Conservation (phyloP, 2,797 vertebrate species). For the Crypturellus tataupa region DNA sequence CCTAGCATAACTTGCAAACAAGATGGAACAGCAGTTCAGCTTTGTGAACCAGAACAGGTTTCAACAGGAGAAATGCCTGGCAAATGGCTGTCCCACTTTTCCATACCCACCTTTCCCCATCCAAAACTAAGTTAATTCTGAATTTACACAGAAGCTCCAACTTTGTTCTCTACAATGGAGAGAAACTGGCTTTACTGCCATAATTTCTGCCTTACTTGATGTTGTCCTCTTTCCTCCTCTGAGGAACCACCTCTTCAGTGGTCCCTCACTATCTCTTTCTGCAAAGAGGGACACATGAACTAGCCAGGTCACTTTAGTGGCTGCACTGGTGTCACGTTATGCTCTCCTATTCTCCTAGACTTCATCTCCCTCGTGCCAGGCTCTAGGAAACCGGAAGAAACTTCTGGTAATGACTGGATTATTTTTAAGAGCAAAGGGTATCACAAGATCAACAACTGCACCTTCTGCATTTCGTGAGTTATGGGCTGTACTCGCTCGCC, state of each 20-base stretch:
- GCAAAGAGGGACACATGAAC: neutral
- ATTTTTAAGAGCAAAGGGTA: slow-evolving; percentile 55
- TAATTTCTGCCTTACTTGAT: neutral
- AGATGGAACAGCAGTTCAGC: neutral
- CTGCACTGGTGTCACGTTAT: neutral
- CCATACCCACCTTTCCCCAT: neutral
- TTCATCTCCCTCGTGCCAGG: slow-evolving; percentile 28
- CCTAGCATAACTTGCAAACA: neutral
- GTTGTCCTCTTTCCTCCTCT: neutral
- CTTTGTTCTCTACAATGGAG: neutral
- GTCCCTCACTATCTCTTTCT: neutral
- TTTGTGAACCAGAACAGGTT: neutral
- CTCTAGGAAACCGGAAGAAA: slow-evolving; percentile 26
- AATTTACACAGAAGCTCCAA: neutral
- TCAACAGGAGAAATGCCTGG: neutral
- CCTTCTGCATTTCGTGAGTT: slow-evolving; percentile 58
- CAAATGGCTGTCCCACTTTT: neutral
- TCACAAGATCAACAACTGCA: slow-evolving; percentile 66
- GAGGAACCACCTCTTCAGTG: slow-evolving; percentile 11
- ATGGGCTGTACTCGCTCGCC: slow-evolving; percentile 44
- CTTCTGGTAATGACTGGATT: slow-evolving; percentile 46
- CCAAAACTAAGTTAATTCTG: neutral
- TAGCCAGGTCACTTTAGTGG: neutral
- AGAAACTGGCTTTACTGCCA: neutral
- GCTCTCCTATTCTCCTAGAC: neutral